phyloP scores from a whole-genome alignment of 2,797 vertebrate genomes.

The Pelochelys cantorii region DNA sequence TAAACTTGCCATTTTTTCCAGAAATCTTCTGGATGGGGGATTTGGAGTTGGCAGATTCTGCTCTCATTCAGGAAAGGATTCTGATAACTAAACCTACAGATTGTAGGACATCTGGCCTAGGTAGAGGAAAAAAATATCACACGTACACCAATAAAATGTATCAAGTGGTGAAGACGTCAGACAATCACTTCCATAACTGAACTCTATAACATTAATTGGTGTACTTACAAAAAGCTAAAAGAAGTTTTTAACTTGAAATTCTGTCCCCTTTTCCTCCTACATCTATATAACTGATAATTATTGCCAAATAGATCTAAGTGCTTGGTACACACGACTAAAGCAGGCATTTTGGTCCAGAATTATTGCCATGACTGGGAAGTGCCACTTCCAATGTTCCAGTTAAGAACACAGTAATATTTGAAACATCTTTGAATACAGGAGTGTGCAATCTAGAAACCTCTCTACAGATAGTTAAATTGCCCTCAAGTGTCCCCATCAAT shows the following conservation, averaged over 20 bases:
- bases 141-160: background rate
- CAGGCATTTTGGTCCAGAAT: background rate
- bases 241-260: background rate
- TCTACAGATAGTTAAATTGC: background rate
- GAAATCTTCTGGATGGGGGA: background rate
- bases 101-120: background rate
- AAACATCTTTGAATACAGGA: background rate
- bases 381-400: background rate
- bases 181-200: background rate
- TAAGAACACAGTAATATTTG: background rate
- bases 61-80: background rate
- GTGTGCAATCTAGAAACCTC: background rate
- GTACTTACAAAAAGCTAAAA: background rate
- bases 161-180: fast-evolving
- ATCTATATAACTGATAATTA: background rate
- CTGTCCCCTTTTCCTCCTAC: background rate
- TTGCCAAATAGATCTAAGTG: background rate
- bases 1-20: background rate
- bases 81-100: background rate
- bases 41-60: background rate
- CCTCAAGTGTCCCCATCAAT: background rate
- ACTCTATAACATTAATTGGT: background rate
- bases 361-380: background rate
- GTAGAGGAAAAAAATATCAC: background rate
- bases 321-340: background rate